These are phyloP conservation scores for Agrotis puta DNA, from an alignment of 2,888 invertebrate species.

Conservation along the genomic window DNA sequence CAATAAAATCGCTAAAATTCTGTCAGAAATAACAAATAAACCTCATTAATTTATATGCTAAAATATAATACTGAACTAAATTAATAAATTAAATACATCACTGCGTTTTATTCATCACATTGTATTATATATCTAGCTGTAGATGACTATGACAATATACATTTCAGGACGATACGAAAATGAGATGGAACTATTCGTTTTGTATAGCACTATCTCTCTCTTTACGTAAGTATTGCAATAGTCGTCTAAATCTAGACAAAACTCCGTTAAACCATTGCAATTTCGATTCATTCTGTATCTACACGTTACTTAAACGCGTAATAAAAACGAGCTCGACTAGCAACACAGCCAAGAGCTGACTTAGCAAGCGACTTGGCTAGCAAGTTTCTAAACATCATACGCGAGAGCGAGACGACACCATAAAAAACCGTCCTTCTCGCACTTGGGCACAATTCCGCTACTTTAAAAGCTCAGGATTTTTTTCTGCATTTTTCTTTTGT, in stretches of 20 bases:
- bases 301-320: constrained; percentile 18
- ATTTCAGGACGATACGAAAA: background rate
- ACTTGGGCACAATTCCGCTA: background rate
- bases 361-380: background rate
- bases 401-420: background rate
- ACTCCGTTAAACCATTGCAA: constrained; percentile 6
- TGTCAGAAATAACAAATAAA: constrained; percentile 34
- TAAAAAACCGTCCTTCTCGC: background rate
- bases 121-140: constrained; percentile 3
- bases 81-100: constrained; percentile 64
- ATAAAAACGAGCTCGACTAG: constrained; percentile 25
- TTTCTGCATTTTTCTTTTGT: no score
- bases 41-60: constrained; percentile 40
- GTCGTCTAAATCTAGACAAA: constrained; percentile 17
- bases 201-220: background rate
- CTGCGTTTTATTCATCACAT: constrained; percentile 54
- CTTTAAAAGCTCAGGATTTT: background rate
- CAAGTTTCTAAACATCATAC: no score
- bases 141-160: constrained; percentile 19
- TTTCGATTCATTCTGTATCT: constrained; percentile 10
- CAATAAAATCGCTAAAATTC: constrained; percentile 12
- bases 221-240: background rate
- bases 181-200: background rate
- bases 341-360: constrained; percentile 1
- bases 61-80: constrained; percentile 65